phyloP scores from a whole-genome alignment of 2,113 vertebrate genomes.

The Ictidomys tridecemlineatus region DNA sequence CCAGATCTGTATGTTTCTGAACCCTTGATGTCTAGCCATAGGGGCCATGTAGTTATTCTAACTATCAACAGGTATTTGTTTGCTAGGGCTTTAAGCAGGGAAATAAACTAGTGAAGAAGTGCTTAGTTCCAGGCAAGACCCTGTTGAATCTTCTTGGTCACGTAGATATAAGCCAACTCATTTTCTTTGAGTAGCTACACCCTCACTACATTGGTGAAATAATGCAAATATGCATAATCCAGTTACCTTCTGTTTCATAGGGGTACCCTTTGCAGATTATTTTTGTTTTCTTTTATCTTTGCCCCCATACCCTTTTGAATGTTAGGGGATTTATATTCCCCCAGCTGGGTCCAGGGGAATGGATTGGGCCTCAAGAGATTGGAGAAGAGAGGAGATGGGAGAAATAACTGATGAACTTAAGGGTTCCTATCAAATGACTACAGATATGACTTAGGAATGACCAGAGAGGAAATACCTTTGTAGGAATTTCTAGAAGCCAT shows the following conservation, averaged over 20 bases:
- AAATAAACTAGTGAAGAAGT: neutral
- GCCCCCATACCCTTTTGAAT: neutral
- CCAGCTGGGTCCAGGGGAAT: neutral
- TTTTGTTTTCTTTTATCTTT: neutral
- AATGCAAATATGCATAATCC: slow-evolving; percentile 38
- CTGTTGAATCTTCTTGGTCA: neutral
- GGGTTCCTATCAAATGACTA: neutral
- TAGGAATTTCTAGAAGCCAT: slow-evolving; percentile 36
- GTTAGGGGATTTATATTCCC: slow-evolving; percentile 16
- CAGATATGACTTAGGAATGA: slow-evolving; percentile 18
- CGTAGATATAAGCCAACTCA: neutral
- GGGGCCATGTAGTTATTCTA: slow-evolving; percentile 35
- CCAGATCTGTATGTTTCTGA: slow-evolving; percentile 44
- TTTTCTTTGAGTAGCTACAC: slow-evolving; percentile 31
- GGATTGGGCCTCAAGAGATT: neutral
- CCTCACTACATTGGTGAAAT: slow-evolving; percentile 21
- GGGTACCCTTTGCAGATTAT: neutral
- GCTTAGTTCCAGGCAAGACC: slow-evolving; percentile 24
- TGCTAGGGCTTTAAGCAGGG: slow-evolving; percentile 36
- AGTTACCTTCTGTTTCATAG: neutral
- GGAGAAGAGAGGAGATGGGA: slow-evolving; percentile 9
- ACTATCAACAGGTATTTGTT: neutral
- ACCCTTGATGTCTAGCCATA: neutral
- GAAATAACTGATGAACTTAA: neutral
- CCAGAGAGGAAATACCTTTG: neutral